Percentiles rank a stretch among this genome's conserved stretches.
Evolutionary conservation across 35 echinoderm and acorn worm species (phyloP).

Genomic region (Amphiura filiformis): DNA sequence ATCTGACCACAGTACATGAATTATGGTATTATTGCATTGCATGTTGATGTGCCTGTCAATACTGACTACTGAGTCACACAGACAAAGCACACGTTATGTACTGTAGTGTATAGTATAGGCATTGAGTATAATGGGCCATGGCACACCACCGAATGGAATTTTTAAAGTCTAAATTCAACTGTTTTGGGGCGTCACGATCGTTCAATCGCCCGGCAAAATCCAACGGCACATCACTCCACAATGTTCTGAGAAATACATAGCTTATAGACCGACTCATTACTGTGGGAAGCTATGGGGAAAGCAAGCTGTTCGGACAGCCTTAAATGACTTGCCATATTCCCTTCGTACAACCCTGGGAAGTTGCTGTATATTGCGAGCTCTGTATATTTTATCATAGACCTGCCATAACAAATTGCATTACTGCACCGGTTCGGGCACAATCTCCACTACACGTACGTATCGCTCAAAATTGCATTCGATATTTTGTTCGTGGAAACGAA

Average conservation of each 20-base stretch:
- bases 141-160: not conserved
- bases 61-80: no score
- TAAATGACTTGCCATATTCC: slow-evolving; percentile 15
- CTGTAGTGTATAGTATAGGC: no score
- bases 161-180: not conserved
- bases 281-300: not conserved
- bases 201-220: not conserved
- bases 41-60: no score
- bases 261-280: not conserved
- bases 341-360: not conserved
- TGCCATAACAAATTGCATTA: slow-evolving; percentile 64
- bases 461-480: slow-evolving; percentile 58
- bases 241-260: not conserved
- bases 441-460: slow-evolving; percentile 34
- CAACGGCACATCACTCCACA: not conserved
- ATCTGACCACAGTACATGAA: no score
- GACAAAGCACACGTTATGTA: no score
- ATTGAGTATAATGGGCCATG: no score
- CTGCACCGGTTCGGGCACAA: slow-evolving; percentile 60
- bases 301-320: not conserved
- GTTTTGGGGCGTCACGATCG: not conserved
- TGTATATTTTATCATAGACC: slow-evolving; percentile 65
- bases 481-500: slow-evolving; percentile 51
- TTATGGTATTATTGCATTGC: no score
- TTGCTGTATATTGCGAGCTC: slow-evolving; percentile 25